A percentile compares a stretch with the other conserved stretches of the same genome.
These are phyloP conservation scores for Empis livida DNA, from an alignment of 2,888 invertebrate species.

Conservation along the genomic window DNA sequence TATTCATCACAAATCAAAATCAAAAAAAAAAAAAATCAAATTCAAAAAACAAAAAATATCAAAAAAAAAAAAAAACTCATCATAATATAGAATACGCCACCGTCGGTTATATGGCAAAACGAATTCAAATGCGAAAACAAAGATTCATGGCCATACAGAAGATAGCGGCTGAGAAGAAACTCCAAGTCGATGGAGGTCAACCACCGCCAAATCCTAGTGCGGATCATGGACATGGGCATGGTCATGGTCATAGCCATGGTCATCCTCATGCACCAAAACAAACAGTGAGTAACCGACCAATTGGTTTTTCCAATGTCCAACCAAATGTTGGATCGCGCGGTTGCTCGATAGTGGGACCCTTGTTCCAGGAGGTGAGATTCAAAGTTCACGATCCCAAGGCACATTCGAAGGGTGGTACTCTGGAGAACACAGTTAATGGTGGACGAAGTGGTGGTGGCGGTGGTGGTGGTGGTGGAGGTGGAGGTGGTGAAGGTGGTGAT, in stretches of 20 bases:
- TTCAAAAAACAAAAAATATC: slow-evolving; percentile 5
- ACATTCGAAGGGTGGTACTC: slow-evolving; percentile 82
- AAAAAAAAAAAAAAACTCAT: slow-evolving; percentile 12
- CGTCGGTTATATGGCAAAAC: slow-evolving; percentile 94
- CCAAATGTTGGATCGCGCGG: slow-evolving; percentile 39
- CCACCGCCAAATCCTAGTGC: slow-evolving; percentile 59
- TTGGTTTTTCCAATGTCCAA: slow-evolving; percentile 39
- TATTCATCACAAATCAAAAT: slow-evolving; percentile 2
- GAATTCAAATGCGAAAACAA: slow-evolving; percentile 92
- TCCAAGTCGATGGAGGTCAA: slow-evolving; percentile 67
- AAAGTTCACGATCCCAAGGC: slow-evolving; percentile 90
- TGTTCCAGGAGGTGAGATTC: slow-evolving; percentile 86
- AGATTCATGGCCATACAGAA: slow-evolving; percentile 82
- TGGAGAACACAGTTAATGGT: slow-evolving; percentile 85
- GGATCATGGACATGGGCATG: slow-evolving; percentile 40
- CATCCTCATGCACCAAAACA: slow-evolving; percentile 39
- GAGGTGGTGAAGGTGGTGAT: slow-evolving; percentile 28
- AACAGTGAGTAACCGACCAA: slow-evolving; percentile 39
- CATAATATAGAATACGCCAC: slow-evolving; percentile 79
- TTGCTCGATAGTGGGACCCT: slow-evolving; percentile 49
- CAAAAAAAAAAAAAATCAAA: background rate
- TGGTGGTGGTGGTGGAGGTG: slow-evolving; percentile 40
- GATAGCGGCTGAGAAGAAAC: slow-evolving; percentile 83
- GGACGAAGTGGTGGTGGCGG: slow-evolving; percentile 50
- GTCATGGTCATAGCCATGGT: slow-evolving; percentile 38